phyloP scores from a whole-genome alignment of 1,140 invertebrate species.

The Plutomurus gul region DNA sequence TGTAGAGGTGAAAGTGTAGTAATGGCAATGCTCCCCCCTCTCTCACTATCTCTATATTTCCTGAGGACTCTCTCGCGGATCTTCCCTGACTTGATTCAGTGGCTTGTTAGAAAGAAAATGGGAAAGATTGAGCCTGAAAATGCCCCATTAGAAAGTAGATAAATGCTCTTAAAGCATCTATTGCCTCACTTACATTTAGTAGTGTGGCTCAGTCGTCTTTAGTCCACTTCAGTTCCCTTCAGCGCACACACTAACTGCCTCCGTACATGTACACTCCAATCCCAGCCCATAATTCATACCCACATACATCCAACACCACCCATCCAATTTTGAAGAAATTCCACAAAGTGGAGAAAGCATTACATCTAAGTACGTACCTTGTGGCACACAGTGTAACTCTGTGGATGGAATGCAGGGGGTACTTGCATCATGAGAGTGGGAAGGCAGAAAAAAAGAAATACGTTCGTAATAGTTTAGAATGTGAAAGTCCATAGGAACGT shows the following conservation, averaged over 20 bases:
- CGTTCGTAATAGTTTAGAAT: no score
- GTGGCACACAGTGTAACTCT: no score
- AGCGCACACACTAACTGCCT: neutral
- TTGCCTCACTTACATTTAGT: constrained; percentile 19
- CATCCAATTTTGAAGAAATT: no score
- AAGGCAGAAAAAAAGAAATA: no score
- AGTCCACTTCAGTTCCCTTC: neutral
- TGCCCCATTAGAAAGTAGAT: constrained; percentile 18
- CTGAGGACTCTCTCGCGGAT: neutral
- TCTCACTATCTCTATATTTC: neutral
- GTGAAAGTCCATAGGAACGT: no score
- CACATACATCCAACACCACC: no score
- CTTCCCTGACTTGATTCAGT: neutral
- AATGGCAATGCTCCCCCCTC: neutral
- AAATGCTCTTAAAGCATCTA: constrained; percentile 7
- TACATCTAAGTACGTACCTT: no score
- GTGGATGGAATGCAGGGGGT: no score
- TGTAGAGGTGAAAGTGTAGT: no score
- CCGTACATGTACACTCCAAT: neutral
- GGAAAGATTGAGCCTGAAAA: neutral
- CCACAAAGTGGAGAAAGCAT: no score
- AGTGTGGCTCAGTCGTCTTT: neutral
- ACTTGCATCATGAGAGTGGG: no score
- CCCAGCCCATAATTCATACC: no score
- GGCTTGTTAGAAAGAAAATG: neutral